Percentiles rank a stretch among this genome's conserved stretches.
Conservation (phyloP, 2,888 invertebrate species). For the Lacanobia wlatinum region DNA sequence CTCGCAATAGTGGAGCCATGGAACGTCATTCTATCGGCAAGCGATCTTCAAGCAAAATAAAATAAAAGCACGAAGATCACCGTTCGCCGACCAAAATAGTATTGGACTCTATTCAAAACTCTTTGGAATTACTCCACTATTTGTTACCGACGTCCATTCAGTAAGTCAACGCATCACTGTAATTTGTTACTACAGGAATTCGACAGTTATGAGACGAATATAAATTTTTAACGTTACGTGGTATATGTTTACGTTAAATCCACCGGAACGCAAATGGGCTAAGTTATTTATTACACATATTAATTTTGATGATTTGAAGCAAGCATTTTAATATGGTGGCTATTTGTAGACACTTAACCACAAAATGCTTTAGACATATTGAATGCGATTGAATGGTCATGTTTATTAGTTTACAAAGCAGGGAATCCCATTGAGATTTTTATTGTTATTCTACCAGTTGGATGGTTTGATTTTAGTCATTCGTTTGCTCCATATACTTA, state of each 20-base stretch:
- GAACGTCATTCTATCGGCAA: conserved; percentile 77
- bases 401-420: conserved; percentile 56
- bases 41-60: conserved; percentile 81
- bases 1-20: conserved; percentile 64
- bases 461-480: conserved; percentile 24
- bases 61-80: conserved; percentile 85
- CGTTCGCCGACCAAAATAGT: conserved; percentile 87
- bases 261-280: conserved; percentile 69
- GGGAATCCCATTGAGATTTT: conserved; percentile 30
- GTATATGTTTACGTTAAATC: conserved; percentile 74
- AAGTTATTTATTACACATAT: conserved; percentile 73
- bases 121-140: conserved; percentile 89
- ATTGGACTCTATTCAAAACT: conserved; percentile 90
- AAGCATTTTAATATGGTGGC: conserved; percentile 70
- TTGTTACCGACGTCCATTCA: conserved; percentile 88
- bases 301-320: conserved; percentile 71
- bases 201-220: conserved; percentile 84
- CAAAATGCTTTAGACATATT: conserved; percentile 54
- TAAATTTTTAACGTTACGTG: conserved; percentile 78
- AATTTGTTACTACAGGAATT: conserved; percentile 85
- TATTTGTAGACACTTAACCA: conserved; percentile 67
- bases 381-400: conserved; percentile 59
- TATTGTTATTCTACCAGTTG: conserved; percentile 43
- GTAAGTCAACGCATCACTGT: conserved; percentile 85
- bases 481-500: conserved; percentile 13